A percentile compares a stretch with the other conserved stretches of the same genome.
These are phyloP conservation scores for Thamnaconus septentrionalis DNA, from an alignment of 2,113 vertebrate genomes.

Conservation along the genomic window DNA sequence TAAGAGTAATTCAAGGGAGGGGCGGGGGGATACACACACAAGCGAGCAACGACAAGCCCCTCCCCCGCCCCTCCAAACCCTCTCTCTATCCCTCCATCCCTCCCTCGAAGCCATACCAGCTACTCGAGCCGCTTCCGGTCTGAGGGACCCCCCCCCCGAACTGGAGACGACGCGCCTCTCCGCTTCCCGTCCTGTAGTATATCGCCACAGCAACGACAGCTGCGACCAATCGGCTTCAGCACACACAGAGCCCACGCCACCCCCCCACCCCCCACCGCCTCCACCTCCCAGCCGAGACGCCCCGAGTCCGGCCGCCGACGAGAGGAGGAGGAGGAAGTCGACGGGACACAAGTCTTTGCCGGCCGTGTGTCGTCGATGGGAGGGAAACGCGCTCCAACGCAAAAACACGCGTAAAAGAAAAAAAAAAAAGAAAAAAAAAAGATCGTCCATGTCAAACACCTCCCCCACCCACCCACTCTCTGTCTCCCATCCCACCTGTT, in stretches of 20 bases:
- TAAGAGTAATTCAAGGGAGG: constrained; percentile 63
- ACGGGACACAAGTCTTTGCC: constrained; percentile 84
- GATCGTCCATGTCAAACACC: constrained; percentile 40
- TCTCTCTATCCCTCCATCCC: constrained; percentile 44
- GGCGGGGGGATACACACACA: no score
- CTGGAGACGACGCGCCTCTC: constrained; percentile 69
- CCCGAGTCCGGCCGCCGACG: no score
- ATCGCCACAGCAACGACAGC: constrained; percentile 75
- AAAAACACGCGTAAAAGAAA: constrained; percentile 32
- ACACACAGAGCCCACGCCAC: constrained; percentile 47
- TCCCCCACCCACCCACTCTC: constrained; percentile 12
- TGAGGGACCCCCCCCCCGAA: constrained; percentile 45
- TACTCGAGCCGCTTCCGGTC: constrained; percentile 65
- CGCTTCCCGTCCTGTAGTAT: constrained; percentile 58
- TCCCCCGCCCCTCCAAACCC: no score
- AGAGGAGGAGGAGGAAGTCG: constrained; percentile 12
- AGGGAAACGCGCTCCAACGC: constrained; percentile 83
- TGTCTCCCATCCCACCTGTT: constrained; percentile 17
- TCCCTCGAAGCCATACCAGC: constrained; percentile 86
- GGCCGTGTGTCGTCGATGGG: constrained; percentile 91
- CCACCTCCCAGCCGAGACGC: no score
- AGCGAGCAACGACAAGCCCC: no score
- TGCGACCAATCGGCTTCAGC: constrained; percentile 61
- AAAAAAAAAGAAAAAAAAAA: no score
- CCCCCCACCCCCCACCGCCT: no score